Evolutionary conservation across 2,113 vertebrate species (phyloP), one percentile per base, ranked within the genome.

Genomic region (Dendrocopos noguchii): DNA sequence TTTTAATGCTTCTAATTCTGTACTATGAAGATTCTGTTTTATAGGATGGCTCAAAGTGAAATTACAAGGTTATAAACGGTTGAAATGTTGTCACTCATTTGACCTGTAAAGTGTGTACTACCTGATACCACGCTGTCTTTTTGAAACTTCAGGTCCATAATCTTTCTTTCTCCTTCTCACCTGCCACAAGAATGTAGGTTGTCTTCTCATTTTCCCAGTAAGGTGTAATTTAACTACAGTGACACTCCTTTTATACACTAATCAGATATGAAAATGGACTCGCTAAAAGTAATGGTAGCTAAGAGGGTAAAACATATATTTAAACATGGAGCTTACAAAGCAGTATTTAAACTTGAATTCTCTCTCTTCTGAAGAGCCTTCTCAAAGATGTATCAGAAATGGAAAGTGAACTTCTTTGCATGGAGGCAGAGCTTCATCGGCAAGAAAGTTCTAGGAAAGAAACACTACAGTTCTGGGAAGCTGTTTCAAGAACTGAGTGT

Each of bases 341-440:
- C 15, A 83, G 9, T 74, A 52, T 19, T 84, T 71, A 56, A 64
- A 52, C 36, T 88, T 63, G 28, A 78, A 67, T 87, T 47, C 3
- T 9, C 0, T 34, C 4, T 92, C 56, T 84, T 53, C 80, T 92
- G 13, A 92, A 98, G 98, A 94, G 60, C 72, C 88, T 98, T 89
- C 60, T 96, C 67, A 95, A 96, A 84, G 98, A 98, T n/a, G 2
- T 97, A 47, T 95, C 97, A 55, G 97, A 97, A 92, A 95, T 93
- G 63, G 95, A 97, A 88, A 76, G 24, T 15, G 95, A 96, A 55
- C 93, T 97, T 76, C 33, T 87, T 28, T 52, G 64, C 70, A 92
- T 98, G 88, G 96, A 97, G 60, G 36, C 36, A 44, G 94, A 96
- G 61, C 81, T 98, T 47, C 74, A 98, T 25, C 83, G 96, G 84